Evolutionary conservation across 2,797 vertebrate genomes (phyloP), one percentile per base, ranked within the genome.

Genomic region (Fundulus diaphanus): DNA sequence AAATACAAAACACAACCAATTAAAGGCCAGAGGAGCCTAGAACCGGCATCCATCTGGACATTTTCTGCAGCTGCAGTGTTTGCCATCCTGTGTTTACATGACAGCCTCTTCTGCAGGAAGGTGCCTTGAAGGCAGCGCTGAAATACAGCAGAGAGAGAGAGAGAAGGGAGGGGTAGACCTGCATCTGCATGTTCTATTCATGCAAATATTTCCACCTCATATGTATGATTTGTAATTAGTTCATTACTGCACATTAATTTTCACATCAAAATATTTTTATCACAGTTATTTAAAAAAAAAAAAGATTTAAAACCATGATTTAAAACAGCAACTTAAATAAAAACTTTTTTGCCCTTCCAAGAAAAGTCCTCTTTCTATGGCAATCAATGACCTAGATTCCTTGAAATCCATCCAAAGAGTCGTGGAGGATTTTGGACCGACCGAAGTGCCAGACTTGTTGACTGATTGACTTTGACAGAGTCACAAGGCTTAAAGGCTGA

Each of bases 401-500:
- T 20, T 11, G 59, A 42, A 70, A 77, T 72, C 20, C 18, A 15
- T 49, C 24, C 42, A 59, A 13, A 44, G 46, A 68, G 27, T 52
- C 0, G 22, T 3, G 44, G 59, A 65, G 49, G 66, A 66, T 71
- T 72, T 1, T 27, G 22, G 63, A 37, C 46, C 49, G 27, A 22
- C 27, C 46, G 42, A 42, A 76, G 33, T 48, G 56, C 9, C 33
- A n/a, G 73, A 33, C 3, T 18, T 27, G 68, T 48, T 59, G 29
- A 16, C 46, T 33, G 52, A 69, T 72, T 24, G 67, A 67, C 59
- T 72, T 13, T 42, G 37, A 67, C 56, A 57, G 69, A 78, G 69
- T 67, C 3, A 6, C 16, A 24, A 16, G 11, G 49, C 63, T 70
- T 57, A n/a, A 61, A 52, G 27, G 22, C 46, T 0, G 61, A 68